Base-by-base conservation (phyloP, 2,888 invertebrate species). In the Pollenia angustigena region DNA sequence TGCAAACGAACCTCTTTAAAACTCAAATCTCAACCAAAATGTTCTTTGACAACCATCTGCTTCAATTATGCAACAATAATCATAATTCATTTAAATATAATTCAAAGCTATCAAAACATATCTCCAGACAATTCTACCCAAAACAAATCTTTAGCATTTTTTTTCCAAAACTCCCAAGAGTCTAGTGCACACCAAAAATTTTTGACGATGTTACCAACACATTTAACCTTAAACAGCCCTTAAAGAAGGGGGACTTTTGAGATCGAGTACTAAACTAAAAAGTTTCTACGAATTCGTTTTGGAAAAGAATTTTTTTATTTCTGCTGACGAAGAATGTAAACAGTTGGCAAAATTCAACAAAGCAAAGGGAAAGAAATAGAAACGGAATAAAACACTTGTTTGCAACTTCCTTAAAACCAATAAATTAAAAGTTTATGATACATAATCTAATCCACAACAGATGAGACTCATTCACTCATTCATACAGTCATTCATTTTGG, bases 371-470 rank as follows among this genome's bases (percentile, higher is more conserved):
- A 69, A 16, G 12, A 46, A 62, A 60, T 32, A 44, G 48, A 69
- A 54, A 75, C 12, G 44, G 18, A 74, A 69, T 52, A 64, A 81
- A 83, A 71, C 83, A 83, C 83, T 83, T 83, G 83, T 83, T 83
- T 78, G 76, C 76, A 78, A 78, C 64, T 62, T 83, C 54, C 76
- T 23, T 50, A 64, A 79, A 85, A 74, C 79, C 86, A 84, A 92
- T 92, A 92, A 92, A 92, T 92, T 92, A 92, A 92, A 92, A 85
- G 91, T 92, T 91, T 91, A 92, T 92, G 92, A 92, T 92, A 92
- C 92, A 92, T 92, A 92, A 92, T 92, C 92, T 92, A 92, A 92
- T 92, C 91, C 92, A 89, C 89, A 92, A 89, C 92, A 92, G 92
- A 92, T 92, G 92, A 92, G 91, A 66, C 88, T 84, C 72, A 80